Conservation (phyloP, 2,888 invertebrate genomes). For the Sinohyriopsis cumingii region DNA sequence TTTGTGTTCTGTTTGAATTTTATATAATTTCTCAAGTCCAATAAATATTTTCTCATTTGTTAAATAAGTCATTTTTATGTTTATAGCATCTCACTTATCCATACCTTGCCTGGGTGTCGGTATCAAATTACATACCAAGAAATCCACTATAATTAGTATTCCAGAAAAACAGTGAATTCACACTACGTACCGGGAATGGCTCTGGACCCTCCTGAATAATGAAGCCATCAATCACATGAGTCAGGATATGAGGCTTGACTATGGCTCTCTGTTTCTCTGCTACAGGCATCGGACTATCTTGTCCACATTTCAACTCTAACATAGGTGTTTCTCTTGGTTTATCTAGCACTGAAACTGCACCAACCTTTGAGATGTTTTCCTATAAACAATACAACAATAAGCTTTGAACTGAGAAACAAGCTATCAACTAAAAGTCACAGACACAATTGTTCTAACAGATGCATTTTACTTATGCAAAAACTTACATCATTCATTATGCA, state of each 20-base stretch:
- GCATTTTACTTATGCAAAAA: no score
- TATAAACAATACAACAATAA: not conserved
- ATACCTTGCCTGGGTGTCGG: no score
- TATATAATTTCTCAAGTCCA: no score
- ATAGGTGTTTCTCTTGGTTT: not conserved
- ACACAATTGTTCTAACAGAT: no score
- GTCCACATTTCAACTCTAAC: slow-evolving; percentile 3
- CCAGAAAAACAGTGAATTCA: slow-evolving; percentile 40
- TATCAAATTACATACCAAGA: no score
- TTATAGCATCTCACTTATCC: no score
- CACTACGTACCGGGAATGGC: slow-evolving; percentile 72
- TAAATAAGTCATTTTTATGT: no score
- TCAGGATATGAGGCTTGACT: slow-evolving; percentile 95
- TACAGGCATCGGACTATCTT: slow-evolving; percentile 21
- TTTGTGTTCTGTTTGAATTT: no score
- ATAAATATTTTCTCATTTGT: no score
- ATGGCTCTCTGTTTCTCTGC: slow-evolving; percentile 81
- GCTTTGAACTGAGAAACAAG: no score
- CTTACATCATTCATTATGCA: no score
- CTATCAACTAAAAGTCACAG: no score
- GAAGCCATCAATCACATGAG: slow-evolving; percentile 97
- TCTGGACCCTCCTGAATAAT: slow-evolving; percentile 90
- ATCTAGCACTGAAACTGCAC: not conserved
- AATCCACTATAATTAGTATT: not conserved
- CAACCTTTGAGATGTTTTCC: not conserved